These are phyloP conservation scores for Phenganax marumi DNA, from an alignment of 92 coral and sea anemone species.

Conservation along the genomic window DNA sequence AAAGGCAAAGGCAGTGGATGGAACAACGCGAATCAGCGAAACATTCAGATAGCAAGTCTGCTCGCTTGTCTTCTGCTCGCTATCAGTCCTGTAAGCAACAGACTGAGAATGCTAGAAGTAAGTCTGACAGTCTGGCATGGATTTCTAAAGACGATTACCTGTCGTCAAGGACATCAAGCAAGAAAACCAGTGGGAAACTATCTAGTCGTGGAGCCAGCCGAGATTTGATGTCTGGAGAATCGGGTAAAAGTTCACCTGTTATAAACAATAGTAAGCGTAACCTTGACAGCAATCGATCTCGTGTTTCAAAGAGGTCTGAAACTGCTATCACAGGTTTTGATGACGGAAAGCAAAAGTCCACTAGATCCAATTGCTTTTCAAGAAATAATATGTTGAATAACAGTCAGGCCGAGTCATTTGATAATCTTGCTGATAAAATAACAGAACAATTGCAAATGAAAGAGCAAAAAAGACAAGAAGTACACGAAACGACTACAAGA, in stretches of 20 bases:
- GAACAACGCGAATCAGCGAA: slow-evolving; percentile 79
- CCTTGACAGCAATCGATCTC: slow-evolving; percentile 23
- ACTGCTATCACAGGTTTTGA: slow-evolving; percentile 22
- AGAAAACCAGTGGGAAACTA: slow-evolving; percentile 7
- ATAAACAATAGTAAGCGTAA: background rate
- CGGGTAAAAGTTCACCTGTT: slow-evolving; percentile 26
- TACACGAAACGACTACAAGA: slow-evolving; percentile 29
- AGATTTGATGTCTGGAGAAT: slow-evolving; percentile 20
- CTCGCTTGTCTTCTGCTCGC: slow-evolving; percentile 18
- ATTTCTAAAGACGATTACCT: slow-evolving; percentile 65
- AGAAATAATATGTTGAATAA: slow-evolving; percentile 20
- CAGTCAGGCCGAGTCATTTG: slow-evolving; percentile 62
- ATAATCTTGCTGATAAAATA: slow-evolving; percentile 83
- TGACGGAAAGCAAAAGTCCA: slow-evolving; percentile 24
- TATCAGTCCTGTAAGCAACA: slow-evolving; percentile 33
- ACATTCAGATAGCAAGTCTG: slow-evolving; percentile 32
- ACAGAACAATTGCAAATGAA: slow-evolving; percentile 64
- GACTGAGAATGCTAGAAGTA: slow-evolving; percentile 23
- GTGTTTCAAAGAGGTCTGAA: slow-evolving; percentile 31
- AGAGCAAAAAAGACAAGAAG: slow-evolving; percentile 39
- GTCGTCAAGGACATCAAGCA: slow-evolving; percentile 43
- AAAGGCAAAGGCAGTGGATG: slow-evolving; percentile 91
- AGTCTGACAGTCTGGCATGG: slow-evolving; percentile 66
- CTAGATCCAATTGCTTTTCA: slow-evolving; percentile 13
- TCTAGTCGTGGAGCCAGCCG: slow-evolving; percentile 1